These are phyloP conservation scores for Sorex fumeus DNA, from an alignment of 2,113 vertebrate species.

Conservation along the genomic window DNA sequence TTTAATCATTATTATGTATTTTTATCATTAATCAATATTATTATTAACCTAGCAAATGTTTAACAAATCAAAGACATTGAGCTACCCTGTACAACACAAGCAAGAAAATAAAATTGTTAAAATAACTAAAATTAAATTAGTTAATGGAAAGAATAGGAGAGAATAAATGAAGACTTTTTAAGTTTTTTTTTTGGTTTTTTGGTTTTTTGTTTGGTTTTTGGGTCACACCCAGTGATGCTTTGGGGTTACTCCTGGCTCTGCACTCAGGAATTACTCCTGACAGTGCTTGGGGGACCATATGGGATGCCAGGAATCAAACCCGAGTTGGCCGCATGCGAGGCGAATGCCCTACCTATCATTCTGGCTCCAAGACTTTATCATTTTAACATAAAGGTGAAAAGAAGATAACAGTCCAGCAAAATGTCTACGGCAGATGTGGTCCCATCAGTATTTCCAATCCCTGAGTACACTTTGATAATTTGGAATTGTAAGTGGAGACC, in stretches of 20 bases:
- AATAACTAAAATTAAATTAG: neutral
- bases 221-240: too few relatives aligned
- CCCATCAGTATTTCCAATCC: too few relatives aligned
- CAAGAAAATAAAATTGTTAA: neutral
- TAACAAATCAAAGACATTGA: neutral
- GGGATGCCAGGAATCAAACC: too few relatives aligned
- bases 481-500: neutral
- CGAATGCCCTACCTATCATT: too few relatives aligned
- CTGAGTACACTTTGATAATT: neutral
- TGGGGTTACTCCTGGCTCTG: too few relatives aligned
- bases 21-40: slow-evolving; percentile 39
- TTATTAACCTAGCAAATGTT: neutral
- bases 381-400: neutral
- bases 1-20: neutral
- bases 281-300: too few relatives aligned
- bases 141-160: neutral
- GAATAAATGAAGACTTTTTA: neutral
- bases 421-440: too few relatives aligned
- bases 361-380: neutral
- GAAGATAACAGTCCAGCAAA: neutral
- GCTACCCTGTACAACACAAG: neutral
- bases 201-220: too few relatives aligned
- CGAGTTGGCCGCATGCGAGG: too few relatives aligned
- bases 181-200: too few relatives aligned
- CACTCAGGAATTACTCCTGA: too few relatives aligned